phyloP scores from a whole-genome alignment of 2,113 vertebrate genomes.

The Plecotus auritus region DNA sequence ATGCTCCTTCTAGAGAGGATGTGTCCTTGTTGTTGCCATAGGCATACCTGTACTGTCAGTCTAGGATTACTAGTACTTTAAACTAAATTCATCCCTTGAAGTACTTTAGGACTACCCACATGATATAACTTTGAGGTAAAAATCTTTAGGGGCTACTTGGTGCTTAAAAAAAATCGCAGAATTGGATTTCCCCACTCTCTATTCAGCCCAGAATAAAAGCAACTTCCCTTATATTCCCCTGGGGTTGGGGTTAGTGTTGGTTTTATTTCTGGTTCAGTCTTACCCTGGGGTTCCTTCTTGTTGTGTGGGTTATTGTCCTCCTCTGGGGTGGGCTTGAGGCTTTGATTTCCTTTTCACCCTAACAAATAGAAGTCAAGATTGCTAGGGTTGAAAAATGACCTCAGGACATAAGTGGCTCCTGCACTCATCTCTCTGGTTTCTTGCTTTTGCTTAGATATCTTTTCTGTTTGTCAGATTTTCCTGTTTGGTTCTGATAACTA shows the following conservation, averaged over 20 bases:
- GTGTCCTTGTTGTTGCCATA: neutral
- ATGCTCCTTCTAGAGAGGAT: neutral
- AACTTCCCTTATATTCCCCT: neutral
- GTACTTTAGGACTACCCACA: neutral
- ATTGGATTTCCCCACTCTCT: neutral
- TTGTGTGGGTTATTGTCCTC: neutral
- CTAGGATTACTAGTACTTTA: neutral
- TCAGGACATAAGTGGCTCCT: neutral
- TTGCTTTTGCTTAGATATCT: neutral
- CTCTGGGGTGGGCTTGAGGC: neutral
- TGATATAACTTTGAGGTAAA: neutral
- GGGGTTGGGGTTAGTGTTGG: neutral
- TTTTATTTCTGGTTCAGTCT: neutral
- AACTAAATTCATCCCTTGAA: neutral
- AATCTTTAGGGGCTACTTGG: neutral
- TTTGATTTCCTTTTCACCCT: neutral
- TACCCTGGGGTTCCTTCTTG: neutral
- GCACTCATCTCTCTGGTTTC: neutral
- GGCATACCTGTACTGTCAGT: neutral
- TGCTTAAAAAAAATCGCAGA: neutral
- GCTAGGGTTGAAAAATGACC: neutral
- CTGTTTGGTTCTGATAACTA: neutral
- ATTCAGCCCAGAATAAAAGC: neutral
- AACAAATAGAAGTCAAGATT: neutral
- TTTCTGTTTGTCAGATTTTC: neutral